Conservation (phyloP, 2,113 vertebrate species). For the Brachyhypopomus gauderio region DNA sequence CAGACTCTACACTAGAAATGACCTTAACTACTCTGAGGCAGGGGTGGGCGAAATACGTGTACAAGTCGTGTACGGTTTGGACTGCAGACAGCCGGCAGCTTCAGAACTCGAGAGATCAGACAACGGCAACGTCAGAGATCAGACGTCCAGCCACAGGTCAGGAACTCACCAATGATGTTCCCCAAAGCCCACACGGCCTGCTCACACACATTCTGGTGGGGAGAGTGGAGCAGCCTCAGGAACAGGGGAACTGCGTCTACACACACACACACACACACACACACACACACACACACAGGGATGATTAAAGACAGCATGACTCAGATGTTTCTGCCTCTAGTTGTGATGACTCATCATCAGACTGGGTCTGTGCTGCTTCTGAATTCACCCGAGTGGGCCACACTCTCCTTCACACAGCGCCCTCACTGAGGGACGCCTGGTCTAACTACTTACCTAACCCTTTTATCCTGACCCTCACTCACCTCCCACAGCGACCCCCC, state of each 20-base stretch:
- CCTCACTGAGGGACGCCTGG: background rate
- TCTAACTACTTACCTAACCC: too few species aligned
- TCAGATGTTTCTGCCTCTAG: background rate
- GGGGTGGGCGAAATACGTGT: too few species aligned
- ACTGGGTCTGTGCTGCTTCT: background rate
- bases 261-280: constrained; percentile 4
- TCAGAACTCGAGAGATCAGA: background rate
- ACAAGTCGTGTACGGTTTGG: too few species aligned
- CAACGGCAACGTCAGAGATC: background rate
- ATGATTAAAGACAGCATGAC: constrained; percentile 1
- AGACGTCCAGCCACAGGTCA: background rate
- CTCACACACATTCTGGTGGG: constrained; percentile 97
- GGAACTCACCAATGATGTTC: constrained; percentile 94
- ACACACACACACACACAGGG: constrained; percentile 6
- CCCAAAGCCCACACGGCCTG: constrained; percentile 98
- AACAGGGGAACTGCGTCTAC: constrained; percentile 96
- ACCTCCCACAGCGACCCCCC: too few species aligned
- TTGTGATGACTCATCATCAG: constrained; percentile 29
- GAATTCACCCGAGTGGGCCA: background rate
- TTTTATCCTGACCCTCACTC: too few species aligned
- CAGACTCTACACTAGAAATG: too few species aligned
- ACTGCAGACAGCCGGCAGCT: too few species aligned
- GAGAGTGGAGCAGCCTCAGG: constrained; percentile 90
- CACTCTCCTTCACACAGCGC: background rate
- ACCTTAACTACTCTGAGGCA: too few species aligned